phyloP scores from a whole-genome alignment of 2,888 invertebrate genomes.

The Lutraria lutraria region DNA sequence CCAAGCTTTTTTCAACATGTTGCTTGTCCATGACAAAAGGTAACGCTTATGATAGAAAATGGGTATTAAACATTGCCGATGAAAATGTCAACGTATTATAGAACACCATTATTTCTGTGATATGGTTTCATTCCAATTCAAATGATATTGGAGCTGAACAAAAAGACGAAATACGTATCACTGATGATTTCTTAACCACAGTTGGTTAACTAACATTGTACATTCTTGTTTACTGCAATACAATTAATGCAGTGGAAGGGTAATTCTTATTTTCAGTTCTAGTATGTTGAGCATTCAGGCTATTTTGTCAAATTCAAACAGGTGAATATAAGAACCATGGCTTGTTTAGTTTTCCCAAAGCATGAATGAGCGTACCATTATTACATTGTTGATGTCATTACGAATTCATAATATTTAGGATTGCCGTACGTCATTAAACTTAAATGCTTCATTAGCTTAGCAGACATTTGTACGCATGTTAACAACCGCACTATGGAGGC shows the following conservation, averaged over 20 bases:
- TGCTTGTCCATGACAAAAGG: background rate
- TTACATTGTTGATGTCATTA: background rate
- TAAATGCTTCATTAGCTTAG: background rate
- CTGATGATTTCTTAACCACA: too few species aligned
- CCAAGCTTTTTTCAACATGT: background rate
- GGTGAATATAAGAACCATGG: background rate
- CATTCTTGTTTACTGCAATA: too few species aligned
- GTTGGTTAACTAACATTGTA: too few species aligned
- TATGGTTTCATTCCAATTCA: too few species aligned
- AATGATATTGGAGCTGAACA: too few species aligned
- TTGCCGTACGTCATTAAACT: background rate
- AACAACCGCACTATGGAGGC: background rate
- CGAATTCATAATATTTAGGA: background rate
- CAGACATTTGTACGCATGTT: conserved; percentile 14
- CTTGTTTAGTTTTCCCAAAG: background rate
- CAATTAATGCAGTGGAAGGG: too few species aligned
- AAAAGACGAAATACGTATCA: too few species aligned
- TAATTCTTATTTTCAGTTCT: too few species aligned
- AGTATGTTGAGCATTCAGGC: background rate
- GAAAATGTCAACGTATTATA: too few species aligned
- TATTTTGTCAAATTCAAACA: background rate
- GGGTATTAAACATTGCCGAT: too few species aligned
- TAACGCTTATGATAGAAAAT: too few species aligned
- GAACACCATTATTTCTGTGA: too few species aligned
- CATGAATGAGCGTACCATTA: background rate